Evolutionary conservation across 2,113 vertebrate genomes (phyloP), one percentile per base, ranked within the genome.

Genomic region (Epinephelus lanceolatus): DNA sequence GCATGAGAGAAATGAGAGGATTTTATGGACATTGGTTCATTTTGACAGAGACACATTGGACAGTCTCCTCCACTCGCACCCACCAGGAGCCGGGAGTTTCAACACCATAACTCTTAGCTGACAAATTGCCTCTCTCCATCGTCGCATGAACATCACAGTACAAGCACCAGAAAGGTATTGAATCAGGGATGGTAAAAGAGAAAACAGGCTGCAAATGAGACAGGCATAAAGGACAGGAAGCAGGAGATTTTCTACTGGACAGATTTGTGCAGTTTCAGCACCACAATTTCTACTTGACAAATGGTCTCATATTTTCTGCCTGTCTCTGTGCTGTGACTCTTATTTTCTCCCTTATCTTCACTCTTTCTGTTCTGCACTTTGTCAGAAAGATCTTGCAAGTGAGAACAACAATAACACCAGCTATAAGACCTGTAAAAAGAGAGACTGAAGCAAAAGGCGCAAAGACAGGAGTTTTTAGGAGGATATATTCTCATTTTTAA

Each of bases 41-140:
- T 61, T 19, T 79, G 76, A 67, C 76, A 83, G 59, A 79, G 80
- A 71, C 71, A 68, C 76, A 71, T 68, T 83, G 71, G 71, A 73
- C 42, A 3, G 42, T 60, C 61, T 23, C 10, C 45, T 59, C 19
- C 19, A 37, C 59, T 70, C 3, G 27, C 27, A 27, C 27, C 27
- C 27, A 27, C 27, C 27, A 60, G 52, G 19, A 71, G 53, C 53
- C 0, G 15, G 14, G 23, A 66, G 18, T 51, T 62, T 61, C 27
- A 42, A 8, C 14, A 47, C 52, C 47, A 51, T 79, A 79, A 79
- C 57, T 84, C 56, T 68, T 23, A 17, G 18, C 55, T 80, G 86
- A 73, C 77, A 84, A 77, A 75, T 25, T 56, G 40, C 47, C 40
- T 62, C 72, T 70, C 60, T 56, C 37, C 42, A 2, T 25, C 6